Evolutionary conservation across 2,888 invertebrate genomes (phyloP).

Genomic region (Drosophila pseudotalamancana): DNA sequence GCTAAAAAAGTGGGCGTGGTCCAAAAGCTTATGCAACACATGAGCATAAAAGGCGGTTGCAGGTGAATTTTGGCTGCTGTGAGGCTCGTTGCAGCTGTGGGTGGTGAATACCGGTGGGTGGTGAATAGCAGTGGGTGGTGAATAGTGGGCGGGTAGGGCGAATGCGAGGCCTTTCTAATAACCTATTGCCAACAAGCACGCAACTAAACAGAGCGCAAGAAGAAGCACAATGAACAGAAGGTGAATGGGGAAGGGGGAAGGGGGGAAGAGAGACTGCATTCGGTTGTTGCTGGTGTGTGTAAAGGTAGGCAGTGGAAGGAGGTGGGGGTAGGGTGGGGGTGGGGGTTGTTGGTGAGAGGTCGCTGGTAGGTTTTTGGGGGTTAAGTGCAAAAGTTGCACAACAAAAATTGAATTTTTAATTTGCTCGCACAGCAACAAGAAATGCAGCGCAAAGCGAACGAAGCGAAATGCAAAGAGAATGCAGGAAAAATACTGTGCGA

Average conservation of each 20-base stretch:
- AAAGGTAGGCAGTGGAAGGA: too few relatives aligned
- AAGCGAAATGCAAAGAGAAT: background rate
- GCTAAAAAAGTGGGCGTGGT: too few relatives aligned
- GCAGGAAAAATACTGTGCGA: background rate
- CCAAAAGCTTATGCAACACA: too few relatives aligned
- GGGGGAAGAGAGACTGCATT: background rate
- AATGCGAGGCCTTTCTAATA: conserved; percentile 33
- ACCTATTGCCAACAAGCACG: conserved; percentile 58
- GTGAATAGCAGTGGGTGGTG: background rate
- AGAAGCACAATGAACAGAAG: conserved; percentile 21
- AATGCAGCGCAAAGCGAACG: conserved; percentile 21
- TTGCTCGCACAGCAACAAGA: conserved; percentile 35
- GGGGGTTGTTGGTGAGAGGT: background rate
- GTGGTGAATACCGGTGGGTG: background rate
- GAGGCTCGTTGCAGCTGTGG: too few relatives aligned
- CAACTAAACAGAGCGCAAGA: conserved; percentile 32
- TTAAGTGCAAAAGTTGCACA: conserved; percentile 61
- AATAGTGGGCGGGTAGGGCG: background rate
- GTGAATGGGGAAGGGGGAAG: background rate
- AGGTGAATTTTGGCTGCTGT: too few relatives aligned
- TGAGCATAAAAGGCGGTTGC: too few relatives aligned
- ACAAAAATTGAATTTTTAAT: conserved; percentile 68
- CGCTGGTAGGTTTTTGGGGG: conserved; percentile 2
- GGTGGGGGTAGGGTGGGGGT: background rate
- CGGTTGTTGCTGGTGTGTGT: background rate